These are phyloP conservation scores for Nanorana parkeri DNA, from an alignment of 2,113 vertebrate genomes.

Conservation along the genomic window DNA sequence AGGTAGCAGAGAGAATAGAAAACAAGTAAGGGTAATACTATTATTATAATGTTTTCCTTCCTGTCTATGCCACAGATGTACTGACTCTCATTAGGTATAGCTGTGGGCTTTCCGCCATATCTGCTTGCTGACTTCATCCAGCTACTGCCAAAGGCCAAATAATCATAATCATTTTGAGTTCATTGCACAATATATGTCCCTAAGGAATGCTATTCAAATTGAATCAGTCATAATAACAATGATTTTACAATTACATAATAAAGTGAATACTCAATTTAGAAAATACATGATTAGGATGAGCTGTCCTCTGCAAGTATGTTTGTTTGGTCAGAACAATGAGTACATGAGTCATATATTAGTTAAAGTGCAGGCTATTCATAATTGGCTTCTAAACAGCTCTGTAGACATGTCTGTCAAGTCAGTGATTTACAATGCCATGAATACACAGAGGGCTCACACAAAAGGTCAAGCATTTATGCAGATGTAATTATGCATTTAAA, in stretches of 20 bases:
- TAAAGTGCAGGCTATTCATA: not conserved
- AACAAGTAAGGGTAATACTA: slow-evolving; percentile 21
- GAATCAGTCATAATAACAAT: slow-evolving; percentile 69
- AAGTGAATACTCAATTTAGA: slow-evolving; percentile 49
- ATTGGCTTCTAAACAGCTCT: slow-evolving; percentile 33
- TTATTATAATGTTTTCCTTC: slow-evolving; percentile 56
- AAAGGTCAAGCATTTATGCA: not conserved
- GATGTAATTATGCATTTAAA: no score
- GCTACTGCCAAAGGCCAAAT: slow-evolving; percentile 69
- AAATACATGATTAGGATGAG: slow-evolving; percentile 34
- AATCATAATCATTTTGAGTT: slow-evolving; percentile 70
- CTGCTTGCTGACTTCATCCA: slow-evolving; percentile 64
- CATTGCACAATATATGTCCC: slow-evolving; percentile 66
- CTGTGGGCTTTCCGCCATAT: slow-evolving; percentile 63
- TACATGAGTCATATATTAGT: slow-evolving; percentile 48
- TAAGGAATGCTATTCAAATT: slow-evolving; percentile 66
- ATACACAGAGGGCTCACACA: not conserved
- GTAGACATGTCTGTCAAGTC: slow-evolving; percentile 27
- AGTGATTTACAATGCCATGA: slow-evolving; percentile 24
- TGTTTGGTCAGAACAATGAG: slow-evolving; percentile 44
- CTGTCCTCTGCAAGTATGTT: slow-evolving; percentile 43
- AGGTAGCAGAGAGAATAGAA: not conserved
- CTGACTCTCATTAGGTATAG: slow-evolving; percentile 69
- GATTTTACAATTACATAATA: slow-evolving; percentile 66
- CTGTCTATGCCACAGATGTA: slow-evolving; percentile 67